These are phyloP conservation scores for Syngnathus typhle DNA, from an alignment of 2,113 vertebrate genomes.

Conservation along the genomic window DNA sequence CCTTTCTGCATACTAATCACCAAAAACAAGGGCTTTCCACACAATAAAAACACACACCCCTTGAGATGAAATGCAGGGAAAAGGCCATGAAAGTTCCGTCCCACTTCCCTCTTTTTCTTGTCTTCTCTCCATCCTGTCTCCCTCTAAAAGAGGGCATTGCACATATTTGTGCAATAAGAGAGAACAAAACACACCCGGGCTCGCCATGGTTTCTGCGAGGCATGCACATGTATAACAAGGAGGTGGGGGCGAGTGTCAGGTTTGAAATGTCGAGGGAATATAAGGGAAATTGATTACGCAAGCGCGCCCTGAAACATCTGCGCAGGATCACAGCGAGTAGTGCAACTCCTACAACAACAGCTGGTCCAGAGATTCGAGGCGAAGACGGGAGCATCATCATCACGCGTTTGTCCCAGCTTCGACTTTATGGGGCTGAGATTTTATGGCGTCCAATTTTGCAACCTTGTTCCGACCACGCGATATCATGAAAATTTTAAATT, in stretches of 20 bases:
- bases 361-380: neutral
- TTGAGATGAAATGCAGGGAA: slow-evolving; percentile 38
- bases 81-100: slow-evolving; percentile 39
- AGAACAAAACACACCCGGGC: slow-evolving; percentile 45
- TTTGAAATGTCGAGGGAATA: slow-evolving; percentile 50
- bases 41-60: slow-evolving; percentile 15
- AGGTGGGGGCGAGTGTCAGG: neutral
- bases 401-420: neutral
- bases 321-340: slow-evolving; percentile 31
- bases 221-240: slow-evolving; percentile 53
- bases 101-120: slow-evolving; percentile 31
- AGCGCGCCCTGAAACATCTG: slow-evolving; percentile 66
- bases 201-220: slow-evolving; percentile 56
- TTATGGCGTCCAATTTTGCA: neutral
- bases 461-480: neutral
- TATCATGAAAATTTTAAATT: neutral
- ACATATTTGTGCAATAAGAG: slow-evolving; percentile 49
- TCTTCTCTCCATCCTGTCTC: slow-evolving; percentile 23
- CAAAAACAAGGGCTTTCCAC: slow-evolving; percentile 43
- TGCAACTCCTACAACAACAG: neutral
- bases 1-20: slow-evolving; percentile 86
- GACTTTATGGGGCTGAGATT: neutral
- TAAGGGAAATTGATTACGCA: slow-evolving; percentile 65
- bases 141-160: slow-evolving; percentile 37
- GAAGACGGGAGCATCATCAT: neutral